Conservation (phyloP, 2,888 invertebrate species). For the Oscheius sp. region DNA sequence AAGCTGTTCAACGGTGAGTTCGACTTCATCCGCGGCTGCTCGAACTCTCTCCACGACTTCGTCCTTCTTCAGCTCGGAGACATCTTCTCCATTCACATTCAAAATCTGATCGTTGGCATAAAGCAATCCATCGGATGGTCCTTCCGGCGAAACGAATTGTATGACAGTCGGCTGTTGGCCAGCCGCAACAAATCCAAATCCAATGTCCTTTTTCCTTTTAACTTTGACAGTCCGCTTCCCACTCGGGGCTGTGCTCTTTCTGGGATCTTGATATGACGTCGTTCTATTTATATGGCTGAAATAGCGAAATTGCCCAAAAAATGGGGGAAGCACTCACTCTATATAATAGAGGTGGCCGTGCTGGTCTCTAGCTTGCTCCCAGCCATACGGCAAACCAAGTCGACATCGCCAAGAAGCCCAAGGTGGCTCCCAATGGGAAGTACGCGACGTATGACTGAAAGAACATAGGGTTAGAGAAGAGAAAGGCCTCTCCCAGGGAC, state of each 20-base stretch:
- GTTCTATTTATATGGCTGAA: slow-evolving; percentile 80
- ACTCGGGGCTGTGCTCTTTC: slow-evolving; percentile 69
- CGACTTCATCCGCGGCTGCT: slow-evolving; percentile 40
- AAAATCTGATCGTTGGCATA: slow-evolving; percentile 90
- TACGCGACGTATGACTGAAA: slow-evolving; percentile 58
- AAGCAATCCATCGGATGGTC: slow-evolving; percentile 88
- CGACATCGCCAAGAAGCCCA: slow-evolving; percentile 81
- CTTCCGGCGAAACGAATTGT: slow-evolving; percentile 79
- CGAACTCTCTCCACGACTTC: slow-evolving; percentile 56
- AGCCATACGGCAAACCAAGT: slow-evolving; percentile 82
- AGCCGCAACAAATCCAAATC: slow-evolving; percentile 94
- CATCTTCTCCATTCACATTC: slow-evolving; percentile 88
- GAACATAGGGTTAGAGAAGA: neutral
- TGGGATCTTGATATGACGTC: slow-evolving; percentile 88
- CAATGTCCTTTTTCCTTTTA: slow-evolving; percentile 76
- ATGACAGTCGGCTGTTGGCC: slow-evolving; percentile 91
- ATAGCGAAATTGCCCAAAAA: slow-evolving; percentile 28
- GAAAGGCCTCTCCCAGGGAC: neutral
- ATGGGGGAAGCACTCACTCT: slow-evolving; percentile 78
- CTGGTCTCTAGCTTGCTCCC: slow-evolving; percentile 87
- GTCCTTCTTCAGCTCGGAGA: slow-evolving; percentile 79
- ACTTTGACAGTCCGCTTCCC: slow-evolving; percentile 42
- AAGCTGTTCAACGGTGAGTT: slow-evolving; percentile 55
- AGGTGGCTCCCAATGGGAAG: slow-evolving; percentile 82
- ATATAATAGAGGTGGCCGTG: slow-evolving; percentile 85